Percentiles rank a stretch among this genome's conserved stretches.
Conservation (phyloP, 2,113 vertebrate genomes). For the Spermophilus dauricus region DNA sequence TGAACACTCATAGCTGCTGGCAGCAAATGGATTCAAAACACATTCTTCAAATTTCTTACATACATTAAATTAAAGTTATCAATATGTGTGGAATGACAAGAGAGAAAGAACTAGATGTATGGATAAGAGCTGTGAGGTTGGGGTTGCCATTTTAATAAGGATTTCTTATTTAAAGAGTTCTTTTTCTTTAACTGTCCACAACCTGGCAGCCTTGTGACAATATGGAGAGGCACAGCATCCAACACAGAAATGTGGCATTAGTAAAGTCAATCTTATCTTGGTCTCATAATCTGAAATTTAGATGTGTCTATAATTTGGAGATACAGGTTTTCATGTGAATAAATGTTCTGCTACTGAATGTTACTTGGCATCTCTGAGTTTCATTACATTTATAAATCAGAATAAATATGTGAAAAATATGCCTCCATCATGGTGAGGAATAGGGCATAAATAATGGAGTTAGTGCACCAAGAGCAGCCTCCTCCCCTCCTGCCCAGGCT, state of each 20-base stretch:
- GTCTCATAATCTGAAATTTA: neutral
- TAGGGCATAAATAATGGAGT: neutral
- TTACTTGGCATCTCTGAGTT: neutral
- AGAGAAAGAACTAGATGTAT: neutral
- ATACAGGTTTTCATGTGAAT: neutral
- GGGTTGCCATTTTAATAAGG: neutral
- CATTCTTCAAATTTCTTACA: neutral
- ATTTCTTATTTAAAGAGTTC: neutral
- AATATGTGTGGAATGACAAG: neutral
- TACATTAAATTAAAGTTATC: conserved; percentile 27
- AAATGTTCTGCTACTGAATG: neutral
- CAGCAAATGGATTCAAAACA: neutral
- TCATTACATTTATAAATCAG: neutral
- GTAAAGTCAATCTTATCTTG: neutral
- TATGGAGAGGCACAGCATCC: too few species aligned
- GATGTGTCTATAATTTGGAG: neutral
- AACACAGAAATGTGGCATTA: neutral
- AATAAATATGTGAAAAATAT: conserved; percentile 19
- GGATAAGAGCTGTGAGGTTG: neutral
- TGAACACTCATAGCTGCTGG: neutral
- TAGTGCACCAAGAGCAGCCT: neutral
- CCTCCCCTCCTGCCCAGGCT: neutral
- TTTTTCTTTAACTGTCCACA: neutral
- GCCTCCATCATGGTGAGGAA: too few species aligned
- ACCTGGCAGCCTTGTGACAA: neutral